These are phyloP conservation scores for Hemibagrus guttatus DNA, from an alignment of 2,797 vertebrate genomes.

Conservation along the genomic window DNA sequence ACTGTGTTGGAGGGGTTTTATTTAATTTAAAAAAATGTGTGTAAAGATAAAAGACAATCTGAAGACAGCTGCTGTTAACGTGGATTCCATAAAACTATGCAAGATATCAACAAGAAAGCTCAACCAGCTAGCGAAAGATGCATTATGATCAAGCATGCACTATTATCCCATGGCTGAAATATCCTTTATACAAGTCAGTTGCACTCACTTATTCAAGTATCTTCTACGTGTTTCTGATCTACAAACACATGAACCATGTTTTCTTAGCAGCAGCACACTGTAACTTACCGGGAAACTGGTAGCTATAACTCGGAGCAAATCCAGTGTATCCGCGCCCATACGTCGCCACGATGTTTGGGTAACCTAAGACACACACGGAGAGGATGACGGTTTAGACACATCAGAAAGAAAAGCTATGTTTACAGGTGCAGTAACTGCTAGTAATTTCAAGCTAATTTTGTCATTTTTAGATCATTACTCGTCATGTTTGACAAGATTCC, in stretches of 20 bases:
- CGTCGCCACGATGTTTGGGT: constrained; percentile 98
- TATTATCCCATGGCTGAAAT: background rate
- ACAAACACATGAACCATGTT: background rate
- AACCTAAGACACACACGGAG: constrained; percentile 76
- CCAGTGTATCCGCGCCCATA: constrained; percentile 98
- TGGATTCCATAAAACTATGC: background rate
- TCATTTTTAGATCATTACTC: background rate
- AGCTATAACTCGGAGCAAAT: constrained; percentile 98
- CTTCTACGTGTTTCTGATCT: background rate
- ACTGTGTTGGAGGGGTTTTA: no score
- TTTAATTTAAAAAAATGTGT: background rate
- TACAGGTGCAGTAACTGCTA: background rate
- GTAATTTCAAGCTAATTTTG: background rate
- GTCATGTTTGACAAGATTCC: background rate
- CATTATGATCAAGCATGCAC: background rate
- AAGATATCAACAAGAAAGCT: background rate
- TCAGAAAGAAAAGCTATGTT: background rate
- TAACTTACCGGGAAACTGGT: constrained; percentile 95
- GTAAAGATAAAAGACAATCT: background rate
- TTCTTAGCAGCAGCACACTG: background rate
- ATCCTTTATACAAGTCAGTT: background rate
- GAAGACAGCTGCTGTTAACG: background rate
- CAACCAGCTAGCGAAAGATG: background rate
- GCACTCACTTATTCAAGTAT: background rate
- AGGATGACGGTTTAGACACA: background rate